Percentiles rank a stretch among this genome's conserved stretches.
These are phyloP conservation scores for Hetaerina americana DNA, from an alignment of 1,140 invertebrate species.

Conservation along the genomic window DNA sequence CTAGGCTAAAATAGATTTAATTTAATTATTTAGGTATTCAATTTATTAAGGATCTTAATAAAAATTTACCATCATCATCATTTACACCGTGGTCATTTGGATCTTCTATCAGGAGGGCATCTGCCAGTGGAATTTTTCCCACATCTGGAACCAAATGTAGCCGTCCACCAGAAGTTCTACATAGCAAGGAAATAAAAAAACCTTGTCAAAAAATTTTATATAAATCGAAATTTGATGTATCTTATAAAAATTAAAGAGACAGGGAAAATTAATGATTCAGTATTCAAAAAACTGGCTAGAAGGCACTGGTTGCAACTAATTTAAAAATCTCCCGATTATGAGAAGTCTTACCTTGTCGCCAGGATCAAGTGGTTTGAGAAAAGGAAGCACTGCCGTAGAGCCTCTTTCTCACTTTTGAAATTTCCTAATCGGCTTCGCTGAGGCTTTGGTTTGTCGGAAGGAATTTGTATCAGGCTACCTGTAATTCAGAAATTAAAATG, in stretches of 20 bases:
- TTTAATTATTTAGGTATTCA: too few species aligned
- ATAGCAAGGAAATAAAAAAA: not conserved
- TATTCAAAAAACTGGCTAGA: too few species aligned
- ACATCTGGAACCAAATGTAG: conserved; percentile 70
- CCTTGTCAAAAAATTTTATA: not conserved
- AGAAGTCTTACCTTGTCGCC: conserved; percentile 44
- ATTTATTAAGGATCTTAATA: too few species aligned
- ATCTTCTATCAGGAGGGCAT: conserved; percentile 73
- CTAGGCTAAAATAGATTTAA: too few species aligned
- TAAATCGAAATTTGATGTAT: too few species aligned
- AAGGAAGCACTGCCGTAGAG: conserved; percentile 67
- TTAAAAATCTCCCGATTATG: too few species aligned
- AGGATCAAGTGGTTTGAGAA: conserved; percentile 81
- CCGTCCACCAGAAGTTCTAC: conserved; percentile 62
- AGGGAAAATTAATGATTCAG: too few species aligned
- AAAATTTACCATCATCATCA: conserved; percentile 38
- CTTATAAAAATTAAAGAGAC: too few species aligned
- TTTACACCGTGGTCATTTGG: conserved; percentile 42
- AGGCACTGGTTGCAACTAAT: too few species aligned
- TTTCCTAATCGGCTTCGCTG: conserved; percentile 42
- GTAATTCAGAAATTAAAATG: conserved; percentile 16
- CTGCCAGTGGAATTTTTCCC: conserved; percentile 71
- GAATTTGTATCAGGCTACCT: conserved; percentile 57
- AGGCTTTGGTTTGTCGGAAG: conserved; percentile 45
- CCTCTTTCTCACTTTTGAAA: conserved; percentile 58